phyloP scores from a whole-genome alignment of 1,140 invertebrate genomes.

The Drosophila subpulchrella region DNA sequence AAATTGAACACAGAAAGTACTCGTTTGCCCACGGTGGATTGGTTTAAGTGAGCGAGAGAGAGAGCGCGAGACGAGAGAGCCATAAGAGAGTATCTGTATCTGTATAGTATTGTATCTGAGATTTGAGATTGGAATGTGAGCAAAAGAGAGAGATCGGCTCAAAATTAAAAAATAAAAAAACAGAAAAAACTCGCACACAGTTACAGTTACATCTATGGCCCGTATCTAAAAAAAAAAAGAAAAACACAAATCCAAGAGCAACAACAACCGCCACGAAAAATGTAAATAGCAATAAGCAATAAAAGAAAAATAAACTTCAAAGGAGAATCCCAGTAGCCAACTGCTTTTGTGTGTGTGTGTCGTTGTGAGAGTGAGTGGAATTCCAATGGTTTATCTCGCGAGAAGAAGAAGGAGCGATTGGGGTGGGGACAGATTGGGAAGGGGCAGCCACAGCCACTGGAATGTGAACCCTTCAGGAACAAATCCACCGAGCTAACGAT shows the following conservation, averaged over 20 bases:
- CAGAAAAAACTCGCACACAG: conserved; percentile 14
- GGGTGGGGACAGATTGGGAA: conserved; percentile 28
- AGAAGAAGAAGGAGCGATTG: conserved; percentile 34
- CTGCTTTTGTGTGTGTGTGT: conserved; percentile 49
- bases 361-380: conserved; percentile 50
- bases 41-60: not conserved
- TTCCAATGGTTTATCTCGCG: conserved; percentile 75
- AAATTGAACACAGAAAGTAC: too few relatives aligned
- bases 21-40: not conserved
- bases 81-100: conserved; percentile 26
- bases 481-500: conserved; percentile 1
- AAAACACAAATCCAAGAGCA: conserved; percentile 33
- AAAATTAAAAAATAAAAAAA: conserved; percentile 4
- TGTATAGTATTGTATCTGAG: conserved; percentile 41
- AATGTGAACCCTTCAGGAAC: conserved; percentile 30
- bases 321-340: conserved; percentile 78
- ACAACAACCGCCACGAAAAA: conserved; percentile 51
- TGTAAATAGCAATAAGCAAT: conserved; percentile 71
- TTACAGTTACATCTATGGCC: conserved; percentile 10
- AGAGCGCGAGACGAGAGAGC: not conserved
- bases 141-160: conserved; percentile 9
- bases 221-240: conserved; percentile 15
- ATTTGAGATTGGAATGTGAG: conserved; percentile 81
- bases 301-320: conserved; percentile 79
- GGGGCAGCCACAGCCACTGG: conserved; percentile 15